A percentile compares a stretch with the other conserved stretches of the same genome.
Evolutionary conservation across 1,140 invertebrate species (phyloP).

Genomic region (Vanessa tameamea): DNA sequence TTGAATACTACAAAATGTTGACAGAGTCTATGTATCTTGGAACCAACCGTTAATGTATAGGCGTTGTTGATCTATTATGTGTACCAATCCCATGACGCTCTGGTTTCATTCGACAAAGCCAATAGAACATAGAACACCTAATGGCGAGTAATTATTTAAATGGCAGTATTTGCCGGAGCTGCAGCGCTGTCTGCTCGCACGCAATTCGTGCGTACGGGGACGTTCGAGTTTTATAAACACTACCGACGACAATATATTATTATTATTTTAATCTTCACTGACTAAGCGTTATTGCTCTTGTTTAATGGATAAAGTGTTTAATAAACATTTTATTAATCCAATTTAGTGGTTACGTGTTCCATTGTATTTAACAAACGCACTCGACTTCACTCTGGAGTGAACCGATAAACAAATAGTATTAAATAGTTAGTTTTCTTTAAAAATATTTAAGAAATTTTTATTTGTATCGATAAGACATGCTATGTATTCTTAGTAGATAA

Average conservation of each 20-base stretch:
- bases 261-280: background rate
- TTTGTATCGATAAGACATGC: no score
- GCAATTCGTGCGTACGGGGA: background rate
- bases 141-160: slow-evolving; percentile 10
- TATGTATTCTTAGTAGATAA: no score
- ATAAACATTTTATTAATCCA: no score
- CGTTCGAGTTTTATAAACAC: background rate
- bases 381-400: no score
- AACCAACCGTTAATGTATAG: background rate
- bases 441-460: no score
- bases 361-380: no score
- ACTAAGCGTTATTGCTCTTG: no score
- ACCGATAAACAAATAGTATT: no score
- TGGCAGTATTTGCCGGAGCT: slow-evolving; percentile 4
- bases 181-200: background rate
- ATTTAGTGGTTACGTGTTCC: no score
- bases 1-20: background rate
- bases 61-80: background rate
- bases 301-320: background rate
- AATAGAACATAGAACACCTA: slow-evolving; percentile 10
- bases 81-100: background rate
- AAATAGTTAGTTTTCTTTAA: no score
- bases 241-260: background rate
- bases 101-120: slow-evolving; percentile 9
- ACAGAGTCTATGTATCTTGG: background rate